Evolutionary conservation across 2,113 vertebrate species (phyloP).

Genomic region (Cebus imitator): DNA sequence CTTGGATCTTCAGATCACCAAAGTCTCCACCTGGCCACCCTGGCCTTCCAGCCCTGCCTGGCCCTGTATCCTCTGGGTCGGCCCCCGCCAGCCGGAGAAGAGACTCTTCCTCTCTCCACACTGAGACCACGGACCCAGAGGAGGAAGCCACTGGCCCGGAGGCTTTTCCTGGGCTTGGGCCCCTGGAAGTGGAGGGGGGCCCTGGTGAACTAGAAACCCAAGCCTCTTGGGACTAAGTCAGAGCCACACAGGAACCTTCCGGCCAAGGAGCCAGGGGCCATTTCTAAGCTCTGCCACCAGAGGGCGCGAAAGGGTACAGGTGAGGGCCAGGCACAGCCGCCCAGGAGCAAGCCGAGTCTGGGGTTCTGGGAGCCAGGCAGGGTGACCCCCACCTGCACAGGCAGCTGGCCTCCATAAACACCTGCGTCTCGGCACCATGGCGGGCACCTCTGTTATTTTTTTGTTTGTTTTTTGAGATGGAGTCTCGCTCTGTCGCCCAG

Average conservation of each 20-base stretch:
- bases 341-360: neutral
- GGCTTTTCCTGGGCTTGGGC: neutral
- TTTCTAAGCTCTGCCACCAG: neutral
- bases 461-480: neutral
- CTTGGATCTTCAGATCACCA: no score
- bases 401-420: neutral
- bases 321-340: neutral
- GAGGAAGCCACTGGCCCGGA: neutral
- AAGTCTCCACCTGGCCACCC: neutral
- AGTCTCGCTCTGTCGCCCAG: no score
- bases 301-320: accelerated
- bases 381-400: neutral
- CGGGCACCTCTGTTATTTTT: accelerated
- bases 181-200: no score
- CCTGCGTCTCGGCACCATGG: accelerated
- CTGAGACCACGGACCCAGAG: neutral
- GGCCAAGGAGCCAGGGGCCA: neutral
- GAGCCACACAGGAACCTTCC: accelerated
- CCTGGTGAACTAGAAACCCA: accelerated
- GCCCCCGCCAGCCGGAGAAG: neutral
- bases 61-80: accelerated
- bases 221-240: neutral
- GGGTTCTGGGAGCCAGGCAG: neutral
- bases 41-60: neutral
- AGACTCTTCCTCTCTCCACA: neutral